Conservation (phyloP, 1,140 invertebrate genomes). For the Penaeus vannamei region DNA sequence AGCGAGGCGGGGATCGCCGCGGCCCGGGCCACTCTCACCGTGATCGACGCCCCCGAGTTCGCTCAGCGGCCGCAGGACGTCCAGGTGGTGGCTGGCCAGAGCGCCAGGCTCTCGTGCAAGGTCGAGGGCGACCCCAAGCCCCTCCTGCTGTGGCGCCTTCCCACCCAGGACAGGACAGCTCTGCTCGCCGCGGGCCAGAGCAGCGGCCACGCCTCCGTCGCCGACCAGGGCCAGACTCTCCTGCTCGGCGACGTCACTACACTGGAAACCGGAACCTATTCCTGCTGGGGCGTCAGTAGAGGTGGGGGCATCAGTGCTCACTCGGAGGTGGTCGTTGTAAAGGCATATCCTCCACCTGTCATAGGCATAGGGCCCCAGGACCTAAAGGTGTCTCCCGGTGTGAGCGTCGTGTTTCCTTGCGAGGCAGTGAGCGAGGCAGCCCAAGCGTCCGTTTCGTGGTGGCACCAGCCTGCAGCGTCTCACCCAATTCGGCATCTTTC, state of each 20-base stretch:
- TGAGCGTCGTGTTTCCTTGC: constrained; percentile 52
- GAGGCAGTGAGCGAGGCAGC: constrained; percentile 64
- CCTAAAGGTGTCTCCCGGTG: constrained; percentile 43
- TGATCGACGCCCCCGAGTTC: constrained; percentile 70
- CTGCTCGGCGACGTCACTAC: constrained; percentile 30
- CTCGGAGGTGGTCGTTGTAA: constrained; percentile 57
- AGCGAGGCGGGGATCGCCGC: constrained; percentile 84
- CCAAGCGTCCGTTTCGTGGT: constrained; percentile 55
- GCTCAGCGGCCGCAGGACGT: constrained; percentile 56
- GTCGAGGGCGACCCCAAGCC: constrained; percentile 63
- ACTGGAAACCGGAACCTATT: constrained; percentile 72
- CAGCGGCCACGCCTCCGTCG: constrained; percentile 45
- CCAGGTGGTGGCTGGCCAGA: constrained; percentile 44
- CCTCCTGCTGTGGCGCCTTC: constrained; percentile 63
- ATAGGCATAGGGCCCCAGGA: constrained; percentile 63
- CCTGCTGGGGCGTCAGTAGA: constrained; percentile 63
- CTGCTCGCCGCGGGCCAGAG: constrained; percentile 54
- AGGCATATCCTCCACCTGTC: constrained; percentile 60
- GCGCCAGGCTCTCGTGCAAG: constrained; percentile 33
- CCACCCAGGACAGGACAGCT: constrained; percentile 53
- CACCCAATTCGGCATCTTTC: constrained; percentile 47
- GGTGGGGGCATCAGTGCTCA: constrained; percentile 59
- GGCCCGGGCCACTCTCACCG: constrained; percentile 81
- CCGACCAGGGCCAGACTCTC: constrained; percentile 50
- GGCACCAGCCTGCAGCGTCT: constrained; percentile 58